Base-by-base conservation (phyloP, 2,113 vertebrate genomes). In the Rhineura floridana region DNA sequence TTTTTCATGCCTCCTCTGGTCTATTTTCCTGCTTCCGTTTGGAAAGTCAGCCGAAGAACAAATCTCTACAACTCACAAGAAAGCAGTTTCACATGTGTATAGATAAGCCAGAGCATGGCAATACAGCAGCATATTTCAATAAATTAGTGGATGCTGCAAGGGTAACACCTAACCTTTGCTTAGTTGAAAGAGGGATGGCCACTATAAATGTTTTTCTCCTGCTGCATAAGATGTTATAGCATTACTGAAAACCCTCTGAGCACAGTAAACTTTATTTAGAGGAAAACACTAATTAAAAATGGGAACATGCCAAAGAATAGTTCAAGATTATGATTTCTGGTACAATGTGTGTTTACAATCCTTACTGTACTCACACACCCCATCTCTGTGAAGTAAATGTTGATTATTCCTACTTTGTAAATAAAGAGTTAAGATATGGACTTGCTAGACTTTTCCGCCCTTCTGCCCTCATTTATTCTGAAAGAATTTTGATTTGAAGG, bases 1-100 rank as follows among this genome's bases (percentile, higher is more conserved):
- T 93, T n/a, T 52, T 87, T 83, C 87, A 88, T 90, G 87, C 75
- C 91, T 89, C 94, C 93, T 92, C 83, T 88, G 63, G 79, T 85
- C 82, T 87, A 25, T 90, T 88, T 81, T 93, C 52, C 73, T 76
- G 30, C 3, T 88, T 63, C 50, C 55, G 50, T 90, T 89, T 3
- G 44, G 23, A 84, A 84, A 6, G 28, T 52, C 79, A 82, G 85
- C 83, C 86, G 83, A 82, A 17, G 0, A 12, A 7, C 0, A 0
- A 42, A 4, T 82, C 82, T 12, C 28, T 72, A n/a, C 75, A 70
- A 42, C 72, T 65, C 76, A 39, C 25, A 9, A 30, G 84, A 79
- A 2, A 46, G 0, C 50, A 91, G 79, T 65, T 62, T 87, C 90
- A 36, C 33, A 44, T 70, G 87, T 85, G 12, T 73, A 79, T 67